These are phyloP conservation scores for Diplolepis rosae DNA, from an alignment of 2,888 invertebrate species.

Conservation along the genomic window DNA sequence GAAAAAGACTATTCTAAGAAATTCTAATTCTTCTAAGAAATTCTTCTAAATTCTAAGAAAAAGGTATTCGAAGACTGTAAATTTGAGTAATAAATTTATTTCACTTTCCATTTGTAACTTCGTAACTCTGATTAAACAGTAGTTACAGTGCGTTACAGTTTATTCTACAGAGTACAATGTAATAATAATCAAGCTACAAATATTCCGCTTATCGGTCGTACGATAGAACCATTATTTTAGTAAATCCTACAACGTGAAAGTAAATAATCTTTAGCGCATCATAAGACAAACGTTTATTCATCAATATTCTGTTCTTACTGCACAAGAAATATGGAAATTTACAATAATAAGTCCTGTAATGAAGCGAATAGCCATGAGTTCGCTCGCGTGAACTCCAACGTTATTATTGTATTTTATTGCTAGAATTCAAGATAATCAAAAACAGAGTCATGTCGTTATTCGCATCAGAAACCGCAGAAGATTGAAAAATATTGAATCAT, in stretches of 20 bases:
- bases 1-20: not conserved
- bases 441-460: slow-evolving; percentile 4
- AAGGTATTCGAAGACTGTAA: slow-evolving; percentile 3
- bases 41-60: too few species aligned
- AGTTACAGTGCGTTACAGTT: slow-evolving; percentile 20
- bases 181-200: slow-evolving; percentile 22
- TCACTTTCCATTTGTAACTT: slow-evolving; percentile 30
- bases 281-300: slow-evolving; percentile 19
- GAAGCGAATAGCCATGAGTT: not conserved
- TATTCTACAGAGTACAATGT: slow-evolving; percentile 26
- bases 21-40: not conserved
- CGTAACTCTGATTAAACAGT: slow-evolving; percentile 13
- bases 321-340: slow-evolving; percentile 19
- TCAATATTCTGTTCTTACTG: slow-evolving; percentile 22
- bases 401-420: not conserved
- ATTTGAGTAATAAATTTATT: slow-evolving; percentile 32
- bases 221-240: slow-evolving; percentile 25
- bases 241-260: slow-evolving; percentile 25
- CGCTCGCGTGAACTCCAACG: not conserved
- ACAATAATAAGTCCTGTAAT: slow-evolving; percentile 14
- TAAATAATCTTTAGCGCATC: slow-evolving; percentile 23
- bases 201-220: slow-evolving; percentile 22
- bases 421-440: slow-evolving; percentile 1
- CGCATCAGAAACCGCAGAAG: not conserved
- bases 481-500: not conserved